These are phyloP conservation scores for Drosophila nr. perissopoda DNA, from an alignment of 2,888 invertebrate genomes.

Conservation along the genomic window DNA sequence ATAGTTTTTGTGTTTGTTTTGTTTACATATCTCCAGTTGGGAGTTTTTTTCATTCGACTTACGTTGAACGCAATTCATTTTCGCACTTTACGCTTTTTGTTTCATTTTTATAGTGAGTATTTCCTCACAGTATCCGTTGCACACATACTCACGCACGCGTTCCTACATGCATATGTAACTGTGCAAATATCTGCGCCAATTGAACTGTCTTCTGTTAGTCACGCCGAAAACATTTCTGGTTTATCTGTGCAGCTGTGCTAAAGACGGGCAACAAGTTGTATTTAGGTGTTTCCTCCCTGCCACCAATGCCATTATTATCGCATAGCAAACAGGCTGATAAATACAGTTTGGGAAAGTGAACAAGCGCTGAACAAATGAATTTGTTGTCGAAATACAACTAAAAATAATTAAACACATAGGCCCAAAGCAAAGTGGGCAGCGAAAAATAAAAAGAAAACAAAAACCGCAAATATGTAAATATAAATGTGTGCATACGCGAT, in stretches of 20 bases:
- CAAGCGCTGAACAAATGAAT: slow-evolving; percentile 21
- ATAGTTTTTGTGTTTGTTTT: slow-evolving; percentile 71
- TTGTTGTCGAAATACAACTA: slow-evolving; percentile 31
- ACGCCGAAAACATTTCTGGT: slow-evolving; percentile 59
- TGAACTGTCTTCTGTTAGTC: slow-evolving; percentile 65
- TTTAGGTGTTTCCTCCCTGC: slow-evolving; percentile 14
- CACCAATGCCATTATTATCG: slow-evolving; percentile 31
- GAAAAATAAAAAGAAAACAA: background rate
- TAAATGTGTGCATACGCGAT: slow-evolving; percentile 24
- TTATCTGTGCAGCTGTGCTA: slow-evolving; percentile 58
- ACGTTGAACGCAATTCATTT: slow-evolving; percentile 56
- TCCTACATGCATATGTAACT: slow-evolving; percentile 8
- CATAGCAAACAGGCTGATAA: slow-evolving; percentile 41
- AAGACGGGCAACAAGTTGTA: slow-evolving; percentile 55
- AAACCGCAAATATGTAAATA: slow-evolving; percentile 12
- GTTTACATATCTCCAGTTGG: slow-evolving; percentile 64
- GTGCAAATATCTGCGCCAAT: slow-evolving; percentile 22
- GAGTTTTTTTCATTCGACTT: slow-evolving; percentile 58
- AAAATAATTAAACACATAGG: slow-evolving; percentile 49
- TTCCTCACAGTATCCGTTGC: slow-evolving; percentile 70
- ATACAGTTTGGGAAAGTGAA: slow-evolving; percentile 40
- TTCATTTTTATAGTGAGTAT: slow-evolving; percentile 53
- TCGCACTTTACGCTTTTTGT: slow-evolving; percentile 54
- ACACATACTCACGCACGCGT: background rate
- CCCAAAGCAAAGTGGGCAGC: slow-evolving; percentile 15